These are phyloP conservation scores for Ictalurus furcatus DNA, from an alignment of 2,113 vertebrate species.

Conservation along the genomic window DNA sequence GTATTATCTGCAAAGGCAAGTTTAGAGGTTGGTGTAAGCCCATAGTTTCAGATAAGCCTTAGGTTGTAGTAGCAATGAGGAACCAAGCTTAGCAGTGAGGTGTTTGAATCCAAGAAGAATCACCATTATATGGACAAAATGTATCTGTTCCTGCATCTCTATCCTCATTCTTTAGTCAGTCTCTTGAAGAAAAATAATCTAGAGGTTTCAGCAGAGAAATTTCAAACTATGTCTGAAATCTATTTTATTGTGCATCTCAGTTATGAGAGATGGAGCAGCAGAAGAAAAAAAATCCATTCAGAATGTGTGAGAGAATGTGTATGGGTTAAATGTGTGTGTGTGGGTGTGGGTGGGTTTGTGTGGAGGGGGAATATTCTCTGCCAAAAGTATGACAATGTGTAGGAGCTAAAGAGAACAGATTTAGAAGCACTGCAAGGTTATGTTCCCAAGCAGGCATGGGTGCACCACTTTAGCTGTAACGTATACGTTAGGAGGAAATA, in stretches of 20 bases:
- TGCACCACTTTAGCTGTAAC: conserved; percentile 3
- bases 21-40: no score
- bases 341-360: conserved; percentile 11
- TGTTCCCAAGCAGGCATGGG: neutral
- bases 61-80: neutral
- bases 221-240: no score
- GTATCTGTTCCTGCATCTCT: neutral
- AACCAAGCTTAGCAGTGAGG: neutral
- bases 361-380: conserved; percentile 4
- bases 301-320: conserved; percentile 6
- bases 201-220: neutral
- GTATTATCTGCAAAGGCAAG: no score
- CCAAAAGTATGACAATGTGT: conserved; percentile 26
- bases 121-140: neutral
- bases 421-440: conserved; percentile 17
- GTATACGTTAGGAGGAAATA: neutral
- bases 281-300: conserved; percentile 3
- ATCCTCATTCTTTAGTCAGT: neutral
- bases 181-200: neutral
- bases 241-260: neutral
- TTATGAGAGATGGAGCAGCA: conserved; percentile 1
- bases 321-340: conserved; percentile 16
- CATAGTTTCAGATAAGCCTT: neutral
- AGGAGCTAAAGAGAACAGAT: conserved; percentile 33
- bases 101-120: neutral